Evolutionary conservation across 2,888 invertebrate species (phyloP).

Genomic region (Rhimphoctona megacephalus): DNA sequence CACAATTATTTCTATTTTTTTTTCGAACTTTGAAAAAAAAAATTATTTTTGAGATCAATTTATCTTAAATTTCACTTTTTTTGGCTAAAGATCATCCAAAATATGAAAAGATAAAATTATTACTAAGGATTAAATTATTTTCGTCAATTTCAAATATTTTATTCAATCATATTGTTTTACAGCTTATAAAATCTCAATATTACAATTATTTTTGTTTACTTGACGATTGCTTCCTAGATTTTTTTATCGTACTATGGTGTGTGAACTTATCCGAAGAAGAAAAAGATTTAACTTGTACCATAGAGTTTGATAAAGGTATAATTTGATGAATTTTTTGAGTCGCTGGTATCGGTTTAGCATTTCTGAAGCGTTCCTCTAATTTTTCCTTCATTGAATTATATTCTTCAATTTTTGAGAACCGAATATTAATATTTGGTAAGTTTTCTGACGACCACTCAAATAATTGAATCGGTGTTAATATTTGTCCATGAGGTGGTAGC

Average conservation of each 20-base stretch:
- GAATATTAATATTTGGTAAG: background rate
- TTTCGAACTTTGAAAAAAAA: too few relatives aligned
- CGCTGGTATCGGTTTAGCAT: slow-evolving; percentile 15
- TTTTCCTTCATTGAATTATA: background rate
- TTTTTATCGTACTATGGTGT: background rate
- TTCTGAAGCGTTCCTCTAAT: slow-evolving; percentile 12
- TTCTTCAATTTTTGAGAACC: background rate
- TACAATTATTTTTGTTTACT: background rate
- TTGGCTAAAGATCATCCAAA: too few relatives aligned
- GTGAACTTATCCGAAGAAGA: background rate
- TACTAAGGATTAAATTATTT: too few relatives aligned
- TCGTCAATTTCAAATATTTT: too few relatives aligned
- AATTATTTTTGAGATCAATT: too few relatives aligned
- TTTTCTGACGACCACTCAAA: background rate
- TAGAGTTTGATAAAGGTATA: background rate
- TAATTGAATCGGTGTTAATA: background rate
- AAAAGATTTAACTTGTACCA: background rate
- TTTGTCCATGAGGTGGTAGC: background rate
- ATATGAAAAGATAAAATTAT: too few relatives aligned
- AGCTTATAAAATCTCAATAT: background rate
- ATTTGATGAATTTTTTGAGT: slow-evolving; percentile 30
- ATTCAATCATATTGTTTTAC: background rate
- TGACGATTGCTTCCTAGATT: background rate
- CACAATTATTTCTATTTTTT: too few relatives aligned
- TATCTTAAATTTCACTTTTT: too few relatives aligned